These are phyloP conservation scores for Cyrtonyx montezumae DNA, from an alignment of 2,113 vertebrate genomes.

Conservation along the genomic window DNA sequence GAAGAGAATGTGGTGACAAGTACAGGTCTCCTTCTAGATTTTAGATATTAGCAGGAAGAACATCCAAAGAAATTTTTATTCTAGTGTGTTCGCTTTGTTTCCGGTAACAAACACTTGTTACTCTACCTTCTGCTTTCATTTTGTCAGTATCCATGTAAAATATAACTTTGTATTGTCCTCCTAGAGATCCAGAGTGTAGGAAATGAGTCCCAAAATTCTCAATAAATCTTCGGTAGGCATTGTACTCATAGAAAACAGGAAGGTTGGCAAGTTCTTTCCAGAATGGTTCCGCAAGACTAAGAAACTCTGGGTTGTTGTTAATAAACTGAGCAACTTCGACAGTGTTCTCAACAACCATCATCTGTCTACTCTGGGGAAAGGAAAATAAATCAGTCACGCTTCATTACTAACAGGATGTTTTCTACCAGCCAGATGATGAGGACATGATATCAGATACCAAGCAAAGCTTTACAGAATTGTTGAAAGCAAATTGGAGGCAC, in stretches of 20 bases:
- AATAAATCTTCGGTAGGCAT: slow-evolving; percentile 81
- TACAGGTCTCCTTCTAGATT: background rate
- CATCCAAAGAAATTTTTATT: background rate
- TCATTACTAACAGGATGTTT: background rate
- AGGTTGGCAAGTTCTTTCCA: slow-evolving; percentile 88
- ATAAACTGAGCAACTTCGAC: slow-evolving; percentile 95
- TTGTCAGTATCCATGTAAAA: slow-evolving; percentile 83
- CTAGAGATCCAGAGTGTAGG: slow-evolving; percentile 89
- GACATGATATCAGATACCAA: background rate
- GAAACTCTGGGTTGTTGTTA: slow-evolving; percentile 87
- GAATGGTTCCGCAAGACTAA: slow-evolving; percentile 87
- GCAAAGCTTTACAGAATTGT: background rate
- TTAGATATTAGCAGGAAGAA: background rate
- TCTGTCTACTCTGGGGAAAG: slow-evolving; percentile 77
- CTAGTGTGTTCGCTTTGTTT: background rate
- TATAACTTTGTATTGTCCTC: slow-evolving; percentile 87
- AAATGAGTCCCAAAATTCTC: slow-evolving; percentile 91
- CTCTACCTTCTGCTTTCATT: slow-evolving; percentile 77
- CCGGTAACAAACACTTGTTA: background rate
- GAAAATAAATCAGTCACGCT: background rate
- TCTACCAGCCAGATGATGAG: background rate
- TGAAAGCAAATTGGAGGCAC: background rate
- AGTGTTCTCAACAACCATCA: slow-evolving; percentile 88
- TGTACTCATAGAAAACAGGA: slow-evolving; percentile 86
- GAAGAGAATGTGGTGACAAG: background rate